phyloP scores from a whole-genome alignment of 2,113 vertebrate species.

The Rissa tridactyla region DNA sequence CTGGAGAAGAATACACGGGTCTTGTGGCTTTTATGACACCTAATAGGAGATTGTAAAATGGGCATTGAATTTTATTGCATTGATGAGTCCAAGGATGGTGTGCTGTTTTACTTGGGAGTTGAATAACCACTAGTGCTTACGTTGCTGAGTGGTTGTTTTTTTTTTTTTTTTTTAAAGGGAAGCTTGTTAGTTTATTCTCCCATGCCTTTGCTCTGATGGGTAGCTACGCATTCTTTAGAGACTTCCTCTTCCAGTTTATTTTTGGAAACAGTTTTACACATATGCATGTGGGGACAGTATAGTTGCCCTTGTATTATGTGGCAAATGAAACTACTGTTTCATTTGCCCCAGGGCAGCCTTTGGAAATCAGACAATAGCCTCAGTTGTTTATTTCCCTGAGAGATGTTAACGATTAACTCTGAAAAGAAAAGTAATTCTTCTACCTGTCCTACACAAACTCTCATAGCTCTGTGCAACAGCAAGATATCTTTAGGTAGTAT shows the following conservation, averaged over 20 bases:
- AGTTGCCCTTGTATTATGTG: constrained; percentile 13
- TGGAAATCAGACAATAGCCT: constrained; percentile 63
- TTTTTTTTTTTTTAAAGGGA: neutral
- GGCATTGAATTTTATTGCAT: neutral
- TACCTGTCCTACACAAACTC: constrained; percentile 54
- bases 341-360: constrained; percentile 42
- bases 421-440: constrained; percentile 58
- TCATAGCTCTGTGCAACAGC: constrained; percentile 37
- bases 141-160: neutral
- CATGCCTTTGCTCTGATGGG: neutral
- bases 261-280: constrained; percentile 3
- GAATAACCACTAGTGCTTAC: neutral
- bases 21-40: neutral
- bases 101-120: neutral
- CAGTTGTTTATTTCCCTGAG: constrained; percentile 56
- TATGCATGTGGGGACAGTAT: neutral
- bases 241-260: constrained; percentile 1
- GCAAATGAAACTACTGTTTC: constrained; percentile 60
- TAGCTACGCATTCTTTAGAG: neutral
- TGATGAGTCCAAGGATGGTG: neutral
- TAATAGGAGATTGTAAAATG: constrained; percentile 1
- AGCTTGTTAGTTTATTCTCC: neutral
- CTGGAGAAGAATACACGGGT: neutral
- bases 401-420: constrained; percentile 68
- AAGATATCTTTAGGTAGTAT: constrained; percentile 53